phyloP scores from a whole-genome alignment of 2,888 invertebrate species.

The Agapostemon virescens region DNA sequence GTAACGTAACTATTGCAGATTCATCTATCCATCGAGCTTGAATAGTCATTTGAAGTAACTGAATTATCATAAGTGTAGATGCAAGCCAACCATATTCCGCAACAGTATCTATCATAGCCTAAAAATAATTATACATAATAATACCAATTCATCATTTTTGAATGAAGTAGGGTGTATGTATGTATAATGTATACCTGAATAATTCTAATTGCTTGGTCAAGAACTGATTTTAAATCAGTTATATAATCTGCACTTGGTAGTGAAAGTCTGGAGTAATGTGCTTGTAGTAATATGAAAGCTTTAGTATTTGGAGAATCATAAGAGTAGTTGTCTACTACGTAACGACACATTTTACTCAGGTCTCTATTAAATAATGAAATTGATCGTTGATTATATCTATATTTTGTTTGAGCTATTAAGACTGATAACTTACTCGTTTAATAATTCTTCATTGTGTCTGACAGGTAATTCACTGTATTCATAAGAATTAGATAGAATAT shows the following conservation, averaged over 20 bases:
- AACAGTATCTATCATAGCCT: slow-evolving; percentile 98
- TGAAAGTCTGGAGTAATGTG: slow-evolving; percentile 91
- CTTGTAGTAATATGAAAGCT: slow-evolving; percentile 95
- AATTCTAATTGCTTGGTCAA: slow-evolving; percentile 97
- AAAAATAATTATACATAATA: slow-evolving; percentile 54
- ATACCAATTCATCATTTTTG: neutral
- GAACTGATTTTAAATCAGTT: slow-evolving; percentile 97
- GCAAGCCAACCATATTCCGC: slow-evolving; percentile 95
- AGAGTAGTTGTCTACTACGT: slow-evolving; percentile 86
- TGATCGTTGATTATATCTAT: neutral
- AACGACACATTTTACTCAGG: slow-evolving; percentile 88
- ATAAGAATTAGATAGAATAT: slow-evolving; percentile 90
- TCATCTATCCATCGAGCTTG: slow-evolving; percentile 94
- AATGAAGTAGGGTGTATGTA: neutral
- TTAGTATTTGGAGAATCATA: slow-evolving; percentile 97
- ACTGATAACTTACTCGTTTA: slow-evolving; percentile 87
- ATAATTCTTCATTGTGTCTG: slow-evolving; percentile 97
- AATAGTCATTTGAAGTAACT: slow-evolving; percentile 92
- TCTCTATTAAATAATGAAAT: slow-evolving; percentile 83
- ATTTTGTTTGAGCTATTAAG: neutral
- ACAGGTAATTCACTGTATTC: slow-evolving; percentile 98
- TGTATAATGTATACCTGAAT: slow-evolving; percentile 85
- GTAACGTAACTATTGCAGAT: slow-evolving; percentile 88
- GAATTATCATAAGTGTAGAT: slow-evolving; percentile 88
- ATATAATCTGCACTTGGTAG: slow-evolving; percentile 96